These are phyloP conservation scores for Gobionotothen gibberifrons DNA, from an alignment of 2,797 vertebrate genomes.

Conservation along the genomic window DNA sequence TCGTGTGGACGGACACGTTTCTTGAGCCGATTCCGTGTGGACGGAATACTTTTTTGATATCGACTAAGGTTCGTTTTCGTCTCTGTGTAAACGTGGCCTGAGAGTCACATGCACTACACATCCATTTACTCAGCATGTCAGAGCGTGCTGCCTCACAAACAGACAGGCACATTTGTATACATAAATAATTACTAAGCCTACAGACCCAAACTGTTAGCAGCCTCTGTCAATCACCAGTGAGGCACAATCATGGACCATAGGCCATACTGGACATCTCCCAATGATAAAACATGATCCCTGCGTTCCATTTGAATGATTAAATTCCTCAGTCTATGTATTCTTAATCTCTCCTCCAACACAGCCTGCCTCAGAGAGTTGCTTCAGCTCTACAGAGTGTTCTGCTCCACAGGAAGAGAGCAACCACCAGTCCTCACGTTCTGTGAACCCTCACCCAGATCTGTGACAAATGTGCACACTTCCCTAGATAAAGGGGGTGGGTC, in stretches of 20 bases:
- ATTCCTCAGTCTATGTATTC: neutral
- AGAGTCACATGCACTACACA: conserved; percentile 61
- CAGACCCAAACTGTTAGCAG: conserved; percentile 33
- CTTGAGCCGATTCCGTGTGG: no score
- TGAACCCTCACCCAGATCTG: neutral
- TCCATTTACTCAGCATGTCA: conserved; percentile 60
- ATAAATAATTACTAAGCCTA: conserved; percentile 64
- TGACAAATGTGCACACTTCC: no score
- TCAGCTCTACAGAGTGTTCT: neutral
- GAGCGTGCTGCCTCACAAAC: conserved; percentile 49
- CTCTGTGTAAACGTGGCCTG: no score
- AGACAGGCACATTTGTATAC: conserved; percentile 66
- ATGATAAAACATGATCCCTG: neutral
- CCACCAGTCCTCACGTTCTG: no score
- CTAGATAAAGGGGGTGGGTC: no score
- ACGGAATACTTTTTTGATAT: no score
- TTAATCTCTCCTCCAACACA: neutral
- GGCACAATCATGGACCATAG: neutral
- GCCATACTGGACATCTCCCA: neutral
- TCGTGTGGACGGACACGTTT: no score
- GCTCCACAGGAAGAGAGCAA: neutral
- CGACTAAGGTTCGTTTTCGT: no score
- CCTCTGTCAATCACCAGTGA: conserved; percentile 28
- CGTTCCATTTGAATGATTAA: neutral
- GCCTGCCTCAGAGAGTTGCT: neutral